These are phyloP conservation scores for Caenorhabditis imperialis DNA, from an alignment of 2,888 invertebrate genomes.

Conservation along the genomic window DNA sequence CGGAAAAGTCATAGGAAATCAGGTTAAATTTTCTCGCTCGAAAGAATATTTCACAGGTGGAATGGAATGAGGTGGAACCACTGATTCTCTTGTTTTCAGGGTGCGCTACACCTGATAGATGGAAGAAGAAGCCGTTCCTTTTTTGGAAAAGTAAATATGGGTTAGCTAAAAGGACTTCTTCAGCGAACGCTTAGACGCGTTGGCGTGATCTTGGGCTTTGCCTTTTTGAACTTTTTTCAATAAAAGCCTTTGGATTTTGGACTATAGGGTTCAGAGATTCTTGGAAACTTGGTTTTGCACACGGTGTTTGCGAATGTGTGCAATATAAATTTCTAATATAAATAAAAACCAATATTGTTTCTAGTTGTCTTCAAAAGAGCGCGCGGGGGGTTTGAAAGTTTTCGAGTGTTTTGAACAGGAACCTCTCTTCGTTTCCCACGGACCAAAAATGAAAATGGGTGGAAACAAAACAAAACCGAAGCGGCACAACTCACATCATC, in stretches of 20 bases:
- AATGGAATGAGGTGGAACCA: constrained; percentile 29
- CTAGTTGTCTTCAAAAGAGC: no score
- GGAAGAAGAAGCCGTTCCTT: no score
- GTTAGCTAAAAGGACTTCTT: constrained; percentile 3
- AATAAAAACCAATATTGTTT: no score
- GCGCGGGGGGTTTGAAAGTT: constrained; percentile 12
- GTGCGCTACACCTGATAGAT: no score
- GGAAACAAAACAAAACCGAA: constrained; percentile 13
- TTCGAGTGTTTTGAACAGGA: constrained; percentile 22
- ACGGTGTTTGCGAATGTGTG: no score
- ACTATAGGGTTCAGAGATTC: no score
- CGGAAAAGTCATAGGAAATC: no score
- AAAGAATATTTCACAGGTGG: constrained; percentile 37
- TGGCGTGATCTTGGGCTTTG: constrained; percentile 6
- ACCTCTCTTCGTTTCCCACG: constrained; percentile 29
- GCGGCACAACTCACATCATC: constrained; percentile 47
- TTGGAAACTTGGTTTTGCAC: no score
- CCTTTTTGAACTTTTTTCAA: not conserved
- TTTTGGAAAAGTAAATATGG: constrained; percentile 14
- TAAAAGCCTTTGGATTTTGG: no score
- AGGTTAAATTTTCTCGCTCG: constrained; percentile 7
- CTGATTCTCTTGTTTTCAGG: no score
- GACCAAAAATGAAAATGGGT: constrained; percentile 19
- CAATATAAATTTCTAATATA: no score
- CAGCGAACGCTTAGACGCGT: constrained; percentile 17